A percentile compares a stretch with the other conserved stretches of the same genome.
Evolutionary conservation across 2,888 invertebrate species (phyloP).

Genomic region (Andrena hattorfiana): DNA sequence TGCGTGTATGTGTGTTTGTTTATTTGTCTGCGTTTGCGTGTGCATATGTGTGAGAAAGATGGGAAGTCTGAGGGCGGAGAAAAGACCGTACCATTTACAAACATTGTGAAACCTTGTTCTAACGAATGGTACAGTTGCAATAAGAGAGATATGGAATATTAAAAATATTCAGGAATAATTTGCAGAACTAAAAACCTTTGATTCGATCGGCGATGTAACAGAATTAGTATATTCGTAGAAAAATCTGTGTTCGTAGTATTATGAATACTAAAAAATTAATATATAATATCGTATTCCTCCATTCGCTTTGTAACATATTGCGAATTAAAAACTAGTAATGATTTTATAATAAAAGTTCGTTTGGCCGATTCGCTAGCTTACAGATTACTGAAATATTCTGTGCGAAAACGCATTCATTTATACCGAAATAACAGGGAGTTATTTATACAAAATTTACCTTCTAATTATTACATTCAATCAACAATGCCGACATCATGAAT

Average conservation of each 20-base stretch:
- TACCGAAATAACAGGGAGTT: no score
- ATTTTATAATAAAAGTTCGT: slow-evolving; percentile 21
- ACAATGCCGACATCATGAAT: not conserved
- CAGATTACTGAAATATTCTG: not conserved
- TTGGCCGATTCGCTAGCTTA: not conserved
- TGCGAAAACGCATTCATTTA: no score
- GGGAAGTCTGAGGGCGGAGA: slow-evolving; percentile 47
- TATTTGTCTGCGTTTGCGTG: not conserved
- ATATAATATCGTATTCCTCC: slow-evolving; percentile 8
- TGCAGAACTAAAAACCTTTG: slow-evolving; percentile 5
- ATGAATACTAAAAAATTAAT: not conserved
- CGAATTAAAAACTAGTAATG: slow-evolving; percentile 12
- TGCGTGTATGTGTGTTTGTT: not conserved
- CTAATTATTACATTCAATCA: not conserved
- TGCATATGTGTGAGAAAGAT: slow-evolving; percentile 50
- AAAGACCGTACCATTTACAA: slow-evolving; percentile 54
- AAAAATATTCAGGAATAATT: slow-evolving; percentile 32
- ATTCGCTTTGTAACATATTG: slow-evolving; percentile 6
- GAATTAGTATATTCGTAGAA: not conserved
- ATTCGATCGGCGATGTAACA: not conserved
- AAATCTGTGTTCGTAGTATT: not conserved
- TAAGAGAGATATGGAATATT: slow-evolving; percentile 34
- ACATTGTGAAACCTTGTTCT: slow-evolving; percentile 19
- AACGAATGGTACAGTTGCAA: slow-evolving; percentile 16
- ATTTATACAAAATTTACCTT: not conserved